A percentile compares a stretch with the other conserved stretches of the same genome.
These are phyloP conservation scores for Syngnathoides biaculeatus DNA, from an alignment of 2,113 vertebrate species.

Conservation along the genomic window DNA sequence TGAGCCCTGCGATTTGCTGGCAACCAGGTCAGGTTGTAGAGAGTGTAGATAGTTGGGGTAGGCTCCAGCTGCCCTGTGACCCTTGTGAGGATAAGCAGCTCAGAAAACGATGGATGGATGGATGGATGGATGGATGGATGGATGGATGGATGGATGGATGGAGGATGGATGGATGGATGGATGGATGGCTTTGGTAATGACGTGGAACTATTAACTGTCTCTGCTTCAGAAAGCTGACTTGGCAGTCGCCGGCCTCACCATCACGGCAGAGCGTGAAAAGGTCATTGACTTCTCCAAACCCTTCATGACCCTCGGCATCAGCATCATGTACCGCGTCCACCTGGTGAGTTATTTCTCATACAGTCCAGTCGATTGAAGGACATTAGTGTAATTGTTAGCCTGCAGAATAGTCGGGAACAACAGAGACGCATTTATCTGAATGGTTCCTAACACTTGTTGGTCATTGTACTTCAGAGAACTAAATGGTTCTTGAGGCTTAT, in stretches of 20 bases:
- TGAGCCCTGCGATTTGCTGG: too few relatives aligned
- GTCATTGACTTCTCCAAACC: constrained; percentile 99
- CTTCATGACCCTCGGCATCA: constrained; percentile 97
- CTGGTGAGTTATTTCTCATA: constrained; percentile 80
- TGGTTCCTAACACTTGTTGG: constrained; percentile 19
- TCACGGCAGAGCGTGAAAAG: constrained; percentile 94
- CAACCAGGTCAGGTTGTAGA: too few relatives aligned
- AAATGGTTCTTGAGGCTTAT: too few relatives aligned
- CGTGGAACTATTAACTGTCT: background rate
- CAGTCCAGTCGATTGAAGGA: background rate
- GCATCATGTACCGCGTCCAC: constrained; percentile 96
- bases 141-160: too few relatives aligned
- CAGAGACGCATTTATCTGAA: constrained; percentile 15
- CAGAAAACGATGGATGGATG: too few relatives aligned
- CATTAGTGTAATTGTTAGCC: constrained; percentile 4
- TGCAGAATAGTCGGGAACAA: background rate
- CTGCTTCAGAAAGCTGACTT: constrained; percentile 89
- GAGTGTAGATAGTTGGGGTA: too few relatives aligned
- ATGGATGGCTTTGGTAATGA: background rate
- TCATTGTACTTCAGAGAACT: background rate
- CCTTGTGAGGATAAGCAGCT: too few relatives aligned
- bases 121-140: too few relatives aligned
- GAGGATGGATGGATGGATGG: too few relatives aligned
- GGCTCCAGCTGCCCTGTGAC: too few relatives aligned
- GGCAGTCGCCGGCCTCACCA: constrained; percentile 93